phyloP scores from a whole-genome alignment of 1,140 invertebrate species.

The Musca vetustissima region DNA sequence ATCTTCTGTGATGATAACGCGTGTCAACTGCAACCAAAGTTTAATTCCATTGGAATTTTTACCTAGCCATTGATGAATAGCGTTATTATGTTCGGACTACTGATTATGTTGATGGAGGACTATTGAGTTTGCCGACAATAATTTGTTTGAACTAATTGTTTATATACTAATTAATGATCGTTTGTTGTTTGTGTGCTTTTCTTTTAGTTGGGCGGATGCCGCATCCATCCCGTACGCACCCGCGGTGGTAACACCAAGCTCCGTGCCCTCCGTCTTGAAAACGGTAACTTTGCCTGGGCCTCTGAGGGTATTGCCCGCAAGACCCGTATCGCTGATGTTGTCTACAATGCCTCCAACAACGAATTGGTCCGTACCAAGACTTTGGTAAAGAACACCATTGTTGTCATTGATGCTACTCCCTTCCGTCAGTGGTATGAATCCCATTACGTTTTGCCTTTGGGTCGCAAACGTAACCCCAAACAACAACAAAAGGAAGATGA shows the following conservation, averaged over 20 bases:
- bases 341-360: constrained; percentile 99
- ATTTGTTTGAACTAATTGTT: no score
- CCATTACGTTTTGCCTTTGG: constrained; percentile 92
- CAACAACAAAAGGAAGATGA: constrained; percentile 84
- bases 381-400: constrained; percentile 96
- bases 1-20: constrained; percentile 49
- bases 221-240: constrained; percentile 92
- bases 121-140: no score
- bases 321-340: constrained; percentile 98
- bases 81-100: constrained; percentile 55
- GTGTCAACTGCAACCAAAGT: constrained; percentile 51
- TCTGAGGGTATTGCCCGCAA: constrained; percentile 92
- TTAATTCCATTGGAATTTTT: constrained; percentile 11
- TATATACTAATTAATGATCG: background rate
- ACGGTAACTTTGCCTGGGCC: constrained; percentile 97
- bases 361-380: constrained; percentile 99
- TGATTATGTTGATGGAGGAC: constrained; percentile 31
- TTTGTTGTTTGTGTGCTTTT: background rate
- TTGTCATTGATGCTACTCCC: constrained; percentile 96
- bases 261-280: constrained; percentile 93
- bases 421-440: constrained; percentile 99
- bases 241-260: constrained; percentile 96
- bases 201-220: constrained; percentile 77
- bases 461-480: constrained; percentile 95
- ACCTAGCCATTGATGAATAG: constrained; percentile 43